Conservation (phyloP, 2,888 invertebrate species). For the Pristionchus maxplancki region DNA sequence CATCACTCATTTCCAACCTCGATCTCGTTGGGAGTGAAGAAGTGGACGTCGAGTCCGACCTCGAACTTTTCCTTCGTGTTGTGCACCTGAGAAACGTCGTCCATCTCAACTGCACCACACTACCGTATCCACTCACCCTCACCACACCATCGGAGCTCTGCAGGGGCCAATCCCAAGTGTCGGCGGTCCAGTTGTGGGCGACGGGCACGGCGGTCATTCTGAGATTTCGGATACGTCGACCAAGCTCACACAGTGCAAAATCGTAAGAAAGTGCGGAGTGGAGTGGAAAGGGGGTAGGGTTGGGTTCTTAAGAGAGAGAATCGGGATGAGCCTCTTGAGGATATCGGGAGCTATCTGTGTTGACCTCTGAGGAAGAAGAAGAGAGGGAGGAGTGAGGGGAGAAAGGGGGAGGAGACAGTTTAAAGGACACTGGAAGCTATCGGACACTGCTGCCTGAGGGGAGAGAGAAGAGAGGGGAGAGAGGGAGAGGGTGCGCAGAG, state of each 20-base stretch:
- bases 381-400: neutral
- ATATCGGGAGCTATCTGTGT: conserved; percentile 41
- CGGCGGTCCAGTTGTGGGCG: conserved; percentile 66
- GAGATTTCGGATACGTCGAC: conserved; percentile 21
- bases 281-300: neutral
- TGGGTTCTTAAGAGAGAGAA: neutral
- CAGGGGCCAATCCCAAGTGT: conserved; percentile 72
- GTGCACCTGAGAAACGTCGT: conserved; percentile 59
- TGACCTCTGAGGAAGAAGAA: conserved; percentile 43
- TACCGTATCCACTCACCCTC: conserved; percentile 58
- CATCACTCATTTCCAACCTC: no score
- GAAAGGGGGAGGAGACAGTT: conserved; percentile 32
- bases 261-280: conserved; percentile 13
- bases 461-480: neutral
- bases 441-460: conserved; percentile 18
- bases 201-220: conserved; percentile 67
- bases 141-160: conserved; percentile 71
- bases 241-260: conserved; percentile 27
- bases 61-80: conserved; percentile 72
- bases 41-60: conserved; percentile 70
- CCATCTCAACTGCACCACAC: neutral
- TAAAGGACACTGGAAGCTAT: conserved; percentile 48
- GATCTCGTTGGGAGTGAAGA: conserved; percentile 71
- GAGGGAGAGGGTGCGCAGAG: conserved; percentile 3
- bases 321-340: conserved; percentile 18